Conservation (phyloP, 2,888 invertebrate genomes). For the Scelioninae gen. 1 region DNA sequence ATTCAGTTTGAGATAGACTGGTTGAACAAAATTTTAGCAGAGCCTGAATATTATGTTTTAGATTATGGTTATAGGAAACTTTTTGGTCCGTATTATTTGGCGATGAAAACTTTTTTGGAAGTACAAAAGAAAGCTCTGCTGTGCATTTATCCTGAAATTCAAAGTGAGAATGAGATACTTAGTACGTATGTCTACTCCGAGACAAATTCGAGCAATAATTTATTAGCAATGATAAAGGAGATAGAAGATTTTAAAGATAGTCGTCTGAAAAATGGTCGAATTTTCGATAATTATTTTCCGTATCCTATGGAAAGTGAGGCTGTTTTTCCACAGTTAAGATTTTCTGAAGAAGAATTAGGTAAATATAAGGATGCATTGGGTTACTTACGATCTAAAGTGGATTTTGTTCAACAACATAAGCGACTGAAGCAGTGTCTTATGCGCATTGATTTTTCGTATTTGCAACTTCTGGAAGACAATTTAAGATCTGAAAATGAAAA, state of each 20-base stretch:
- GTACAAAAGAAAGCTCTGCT: slow-evolving; percentile 79
- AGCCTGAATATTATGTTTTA: slow-evolving; percentile 47
- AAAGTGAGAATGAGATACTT: slow-evolving; percentile 76
- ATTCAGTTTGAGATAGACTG: slow-evolving; percentile 77
- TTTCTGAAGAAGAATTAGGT: slow-evolving; percentile 73
- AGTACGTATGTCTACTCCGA: slow-evolving; percentile 75
- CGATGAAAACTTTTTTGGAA: slow-evolving; percentile 73
- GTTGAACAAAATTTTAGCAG: slow-evolving; percentile 67
- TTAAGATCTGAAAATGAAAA: no score
- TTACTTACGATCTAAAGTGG: no score
- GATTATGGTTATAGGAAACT: slow-evolving; percentile 65
- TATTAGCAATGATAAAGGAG: slow-evolving; percentile 76
- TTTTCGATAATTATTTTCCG: slow-evolving; percentile 76
- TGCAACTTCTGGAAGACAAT: no score
- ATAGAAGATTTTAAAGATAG: slow-evolving; percentile 78
- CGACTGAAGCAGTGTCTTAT: no score
- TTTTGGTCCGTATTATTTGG: slow-evolving; percentile 71
- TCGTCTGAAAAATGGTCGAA: slow-evolving; percentile 61
- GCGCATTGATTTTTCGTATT: no score
- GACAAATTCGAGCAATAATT: slow-evolving; percentile 67
- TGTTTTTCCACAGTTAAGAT: slow-evolving; percentile 76
- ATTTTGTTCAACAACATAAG: no score
- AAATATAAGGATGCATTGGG: slow-evolving; percentile 76
- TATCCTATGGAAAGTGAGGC: slow-evolving; percentile 74
- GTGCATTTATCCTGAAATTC: slow-evolving; percentile 78